A percentile compares a stretch with the other conserved stretches of the same genome.
phyloP scores from a whole-genome alignment of 1,140 invertebrate species.

The Anoplophora glabripennis region DNA sequence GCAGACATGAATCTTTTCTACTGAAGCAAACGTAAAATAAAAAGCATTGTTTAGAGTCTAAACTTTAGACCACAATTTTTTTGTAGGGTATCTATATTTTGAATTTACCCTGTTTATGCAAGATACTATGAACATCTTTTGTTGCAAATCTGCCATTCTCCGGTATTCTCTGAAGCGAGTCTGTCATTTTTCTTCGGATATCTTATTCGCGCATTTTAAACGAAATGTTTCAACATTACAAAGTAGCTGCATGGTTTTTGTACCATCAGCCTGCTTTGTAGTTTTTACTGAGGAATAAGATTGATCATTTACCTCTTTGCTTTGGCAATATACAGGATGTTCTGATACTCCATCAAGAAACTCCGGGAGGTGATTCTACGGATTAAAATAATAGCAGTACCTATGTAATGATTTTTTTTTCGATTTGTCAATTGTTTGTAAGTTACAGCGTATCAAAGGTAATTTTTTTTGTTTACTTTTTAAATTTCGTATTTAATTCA shows the following conservation, averaged over 20 bases:
- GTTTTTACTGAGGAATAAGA: slow-evolving; percentile 8
- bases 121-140: slow-evolving; percentile 4
- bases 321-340: slow-evolving; percentile 5
- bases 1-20: slow-evolving; percentile 5
- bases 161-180: slow-evolving; percentile 2
- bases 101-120: slow-evolving; percentile 1
- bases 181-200: slow-evolving; percentile 8
- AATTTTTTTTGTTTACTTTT: too few relatives aligned
- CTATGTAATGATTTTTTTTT: too few relatives aligned
- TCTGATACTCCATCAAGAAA: too few relatives aligned
- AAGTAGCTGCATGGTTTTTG: slow-evolving; percentile 4
- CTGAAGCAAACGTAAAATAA: slow-evolving; percentile 6
- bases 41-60: slow-evolving; percentile 6
- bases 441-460: too few relatives aligned
- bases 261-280: neutral
- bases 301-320: slow-evolving; percentile 6
- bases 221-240: slow-evolving; percentile 6
- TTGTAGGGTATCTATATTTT: slow-evolving; percentile 4
- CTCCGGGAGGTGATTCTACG: too few relatives aligned
- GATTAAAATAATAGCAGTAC: too few relatives aligned
- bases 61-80: slow-evolving; percentile 9
- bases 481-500: too few relatives aligned
- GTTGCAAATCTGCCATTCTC: slow-evolving; percentile 5
- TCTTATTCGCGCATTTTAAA: slow-evolving; percentile 4
- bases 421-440: too few relatives aligned